phyloP scores from a whole-genome alignment of 1,140 invertebrate genomes.

The Bemisia tabaci region DNA sequence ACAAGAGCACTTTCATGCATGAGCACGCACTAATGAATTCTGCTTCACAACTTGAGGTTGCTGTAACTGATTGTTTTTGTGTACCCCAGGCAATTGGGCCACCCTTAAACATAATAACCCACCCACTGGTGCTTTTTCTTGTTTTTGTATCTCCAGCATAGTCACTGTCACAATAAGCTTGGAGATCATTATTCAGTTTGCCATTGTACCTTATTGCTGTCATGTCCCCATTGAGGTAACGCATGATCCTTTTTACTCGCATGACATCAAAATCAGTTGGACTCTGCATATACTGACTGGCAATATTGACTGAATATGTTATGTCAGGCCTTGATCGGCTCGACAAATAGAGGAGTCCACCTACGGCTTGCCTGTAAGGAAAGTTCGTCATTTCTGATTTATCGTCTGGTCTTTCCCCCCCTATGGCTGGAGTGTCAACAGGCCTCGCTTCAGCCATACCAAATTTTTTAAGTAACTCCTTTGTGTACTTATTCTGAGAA shows the following conservation, averaged over 20 bases:
- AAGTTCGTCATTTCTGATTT: constrained; percentile 2
- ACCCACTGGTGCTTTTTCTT: constrained; percentile 14
- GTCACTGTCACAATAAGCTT: constrained; percentile 13
- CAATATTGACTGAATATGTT: constrained; percentile 11
- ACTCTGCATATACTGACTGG: constrained; percentile 15
- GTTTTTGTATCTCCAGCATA: constrained; percentile 7
- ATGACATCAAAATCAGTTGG: constrained; percentile 20
- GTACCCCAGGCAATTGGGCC: constrained; percentile 15
- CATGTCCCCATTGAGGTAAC: constrained; percentile 26
- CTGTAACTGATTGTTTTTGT: constrained; percentile 13
- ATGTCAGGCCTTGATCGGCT: constrained; percentile 20
- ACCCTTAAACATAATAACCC: constrained; percentile 11
- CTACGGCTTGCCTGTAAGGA: constrained; percentile 23
- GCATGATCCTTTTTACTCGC: constrained; percentile 24
- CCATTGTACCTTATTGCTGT: constrained; percentile 13
- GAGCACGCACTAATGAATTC: constrained; percentile 14
- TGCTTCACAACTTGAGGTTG: constrained; percentile 12
- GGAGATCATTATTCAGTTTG: constrained; percentile 1
- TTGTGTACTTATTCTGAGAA: background rate
- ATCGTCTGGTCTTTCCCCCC: background rate
- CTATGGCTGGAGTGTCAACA: background rate
- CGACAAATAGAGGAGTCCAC: constrained; percentile 19
- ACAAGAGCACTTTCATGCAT: constrained; percentile 17
- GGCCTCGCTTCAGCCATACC: background rate
- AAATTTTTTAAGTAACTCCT: background rate